A percentile compares a stretch with the other conserved stretches of the same genome.
Evolutionary conservation across 1,140 invertebrate species (phyloP).

Genomic region (Heliothis subflexa): DNA sequence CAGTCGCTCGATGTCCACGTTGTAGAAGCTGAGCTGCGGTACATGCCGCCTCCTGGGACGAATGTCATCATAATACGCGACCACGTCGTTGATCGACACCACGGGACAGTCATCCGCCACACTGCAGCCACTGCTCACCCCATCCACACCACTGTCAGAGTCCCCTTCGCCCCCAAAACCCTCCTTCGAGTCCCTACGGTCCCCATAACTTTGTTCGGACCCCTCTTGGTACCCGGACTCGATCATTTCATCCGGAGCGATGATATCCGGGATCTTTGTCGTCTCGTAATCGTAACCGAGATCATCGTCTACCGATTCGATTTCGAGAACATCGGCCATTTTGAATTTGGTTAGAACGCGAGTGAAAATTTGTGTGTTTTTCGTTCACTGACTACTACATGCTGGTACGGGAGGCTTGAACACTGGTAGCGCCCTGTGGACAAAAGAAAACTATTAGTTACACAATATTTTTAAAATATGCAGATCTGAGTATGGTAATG

Average conservation of each 20-base stretch:
- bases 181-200: slow-evolving; percentile 77
- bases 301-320: slow-evolving; percentile 71
- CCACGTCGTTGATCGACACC: slow-evolving; percentile 84
- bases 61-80: slow-evolving; percentile 84
- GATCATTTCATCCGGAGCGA: slow-evolving; percentile 79
- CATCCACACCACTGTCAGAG: slow-evolving; percentile 80
- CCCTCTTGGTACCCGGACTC: slow-evolving; percentile 81
- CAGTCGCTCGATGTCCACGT: slow-evolving; percentile 81
- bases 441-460: slow-evolving; percentile 46
- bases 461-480: background rate
- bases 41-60: slow-evolving; percentile 82
- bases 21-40: slow-evolving; percentile 88
- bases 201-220: slow-evolving; percentile 77
- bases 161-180: slow-evolving; percentile 78
- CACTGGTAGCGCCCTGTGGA: slow-evolving; percentile 73
- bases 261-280: slow-evolving; percentile 78
- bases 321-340: slow-evolving; percentile 74
- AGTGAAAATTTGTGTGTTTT: slow-evolving; percentile 46
- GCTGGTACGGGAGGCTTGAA: slow-evolving; percentile 61
- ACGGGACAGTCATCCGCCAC: slow-evolving; percentile 83
- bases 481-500: background rate
- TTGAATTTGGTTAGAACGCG: slow-evolving; percentile 48
- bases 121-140: slow-evolving; percentile 77
- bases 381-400: slow-evolving; percentile 75
- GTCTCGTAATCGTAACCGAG: slow-evolving; percentile 77